Conservation (phyloP, 2,888 invertebrate species). For the Belgica antarctica region DNA sequence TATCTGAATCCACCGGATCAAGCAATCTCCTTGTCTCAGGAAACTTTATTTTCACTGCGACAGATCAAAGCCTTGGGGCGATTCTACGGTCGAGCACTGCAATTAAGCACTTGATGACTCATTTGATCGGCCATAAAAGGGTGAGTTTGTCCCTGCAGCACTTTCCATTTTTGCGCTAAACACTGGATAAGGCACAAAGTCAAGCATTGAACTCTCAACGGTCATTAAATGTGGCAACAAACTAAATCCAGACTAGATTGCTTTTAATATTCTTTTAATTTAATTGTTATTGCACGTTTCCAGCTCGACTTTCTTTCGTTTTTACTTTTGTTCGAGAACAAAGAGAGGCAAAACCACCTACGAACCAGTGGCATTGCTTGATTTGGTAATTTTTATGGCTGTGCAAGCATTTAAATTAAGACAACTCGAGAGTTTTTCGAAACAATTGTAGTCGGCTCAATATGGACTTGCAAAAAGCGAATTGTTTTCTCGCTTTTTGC, state of each 20-base stretch:
- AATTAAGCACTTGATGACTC: neutral
- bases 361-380: constrained; percentile 1
- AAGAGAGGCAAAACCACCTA: neutral
- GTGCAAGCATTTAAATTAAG: neutral
- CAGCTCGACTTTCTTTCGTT: constrained; percentile 3
- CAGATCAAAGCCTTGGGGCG: neutral
- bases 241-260: constrained; percentile 15
- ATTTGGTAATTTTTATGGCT: constrained; percentile 4
- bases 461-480: neutral
- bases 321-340: too few species aligned
- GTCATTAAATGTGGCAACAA: neutral
- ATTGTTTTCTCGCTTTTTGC: too few species aligned
- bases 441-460: too few species aligned
- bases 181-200: neutral
- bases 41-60: too few species aligned
- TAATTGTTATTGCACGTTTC: constrained; percentile 34
- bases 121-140: neutral
- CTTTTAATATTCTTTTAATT: constrained; percentile 33
- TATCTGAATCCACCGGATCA: too few species aligned
- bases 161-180: neutral
- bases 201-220: neutral
- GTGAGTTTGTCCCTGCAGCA: neutral
- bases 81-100: neutral
- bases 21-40: too few species aligned
- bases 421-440: too few species aligned